Conservation (phyloP, 1,140 invertebrate genomes). For the Drosophila suzukii region DNA sequence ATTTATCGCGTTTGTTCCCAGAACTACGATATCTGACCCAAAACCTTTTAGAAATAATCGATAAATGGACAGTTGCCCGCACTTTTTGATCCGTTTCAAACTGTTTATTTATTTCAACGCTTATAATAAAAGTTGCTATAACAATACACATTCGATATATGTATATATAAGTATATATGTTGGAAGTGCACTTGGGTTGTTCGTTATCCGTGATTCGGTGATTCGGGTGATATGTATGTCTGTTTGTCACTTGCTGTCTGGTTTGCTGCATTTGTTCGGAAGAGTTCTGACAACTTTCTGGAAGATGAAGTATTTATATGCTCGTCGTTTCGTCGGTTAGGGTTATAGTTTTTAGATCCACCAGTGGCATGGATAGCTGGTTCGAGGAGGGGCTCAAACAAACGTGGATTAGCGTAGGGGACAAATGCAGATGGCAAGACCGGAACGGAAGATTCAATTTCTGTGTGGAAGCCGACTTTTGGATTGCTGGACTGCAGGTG, state of each 20-base stretch:
- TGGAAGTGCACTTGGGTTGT: constrained; percentile 69
- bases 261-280: constrained; percentile 49
- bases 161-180: constrained; percentile 58
- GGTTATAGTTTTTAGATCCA: constrained; percentile 52
- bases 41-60: not conserved
- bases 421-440: constrained; percentile 44
- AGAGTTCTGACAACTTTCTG: constrained; percentile 32
- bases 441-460: constrained; percentile 64
- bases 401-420: constrained; percentile 7
- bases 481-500: constrained; percentile 11
- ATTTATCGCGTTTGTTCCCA: not conserved
- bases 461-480: constrained; percentile 61
- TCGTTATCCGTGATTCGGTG: constrained; percentile 42
- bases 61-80: not conserved
- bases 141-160: constrained; percentile 75
- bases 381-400: constrained; percentile 42
- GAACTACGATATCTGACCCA: not conserved
- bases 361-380: constrained; percentile 73
- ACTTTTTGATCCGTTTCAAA: constrained; percentile 63
- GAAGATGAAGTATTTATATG: constrained; percentile 53
- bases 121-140: constrained; percentile 75
- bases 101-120: constrained; percentile 80
- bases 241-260: constrained; percentile 36
- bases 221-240: constrained; percentile 43
- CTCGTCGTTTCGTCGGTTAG: constrained; percentile 30